Evolutionary conservation across 2,888 invertebrate species (phyloP), one percentile per base, ranked within the genome.

Genomic region (Napeogenes inachia): DNA sequence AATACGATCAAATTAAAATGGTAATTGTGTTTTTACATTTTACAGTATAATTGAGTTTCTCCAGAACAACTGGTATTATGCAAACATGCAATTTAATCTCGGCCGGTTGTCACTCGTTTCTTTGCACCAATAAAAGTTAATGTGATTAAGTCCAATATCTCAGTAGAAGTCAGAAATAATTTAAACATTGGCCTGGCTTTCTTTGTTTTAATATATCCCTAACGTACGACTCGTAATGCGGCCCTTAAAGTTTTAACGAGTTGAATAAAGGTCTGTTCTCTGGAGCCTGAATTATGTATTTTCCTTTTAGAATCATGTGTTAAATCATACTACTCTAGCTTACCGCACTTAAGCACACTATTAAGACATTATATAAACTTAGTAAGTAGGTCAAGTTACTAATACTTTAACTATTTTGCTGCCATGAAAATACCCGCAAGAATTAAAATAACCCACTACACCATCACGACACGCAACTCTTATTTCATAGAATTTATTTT

Each of bases 161-260:
- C 12, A 50, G 50, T 42, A 8, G 8, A 38, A 38, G 1, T 8
- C 30, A 50, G 50, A 21, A 4, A 50, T 55, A 67, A 66, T 64
- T 62, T 50, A 50, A 47, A 50, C 50, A 50, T 60, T 54, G 54
- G 60, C 64, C 65, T 68, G 6, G 10, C 30, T 46, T 60, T 60
- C 58, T 66, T 66, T 63, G 61, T 63, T 62, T 62, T 56, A 54
- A 61, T 50, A 68, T 73, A 66, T 54, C 60, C 30, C 56, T 58
- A 47, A 62, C 60, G 73, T 68, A 62, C 60, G 73, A 67, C 68
- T 67, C 66, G 69, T 63, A 74, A 73, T 74, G 71, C 77, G 71
- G 68, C 69, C 64, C 72, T 64, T 65, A 71, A 79, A 80, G 74
- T 79, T 81, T 75, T 79, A 82, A 81, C 72, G 73, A 80, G 73